Conservation (phyloP, 2,888 invertebrate species). For the Cecidostiba fungosa region DNA sequence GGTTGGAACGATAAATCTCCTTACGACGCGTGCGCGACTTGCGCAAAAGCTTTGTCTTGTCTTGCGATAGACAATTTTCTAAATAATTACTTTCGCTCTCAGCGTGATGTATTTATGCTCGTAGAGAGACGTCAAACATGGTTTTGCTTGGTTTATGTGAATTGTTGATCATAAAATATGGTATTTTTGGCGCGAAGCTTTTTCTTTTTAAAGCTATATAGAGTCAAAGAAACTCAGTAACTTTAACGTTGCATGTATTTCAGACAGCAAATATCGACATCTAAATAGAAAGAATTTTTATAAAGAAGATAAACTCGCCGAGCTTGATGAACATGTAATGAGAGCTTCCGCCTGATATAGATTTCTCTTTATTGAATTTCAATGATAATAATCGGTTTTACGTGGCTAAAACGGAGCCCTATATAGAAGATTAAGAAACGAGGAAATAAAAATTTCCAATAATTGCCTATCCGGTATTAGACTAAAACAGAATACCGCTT, state of each 20-base stretch:
- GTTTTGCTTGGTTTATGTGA: neutral
- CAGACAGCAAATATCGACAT: neutral
- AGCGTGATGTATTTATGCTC: neutral
- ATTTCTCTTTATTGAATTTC: constrained; percentile 20
- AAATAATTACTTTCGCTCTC: neutral
- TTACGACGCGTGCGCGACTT: neutral
- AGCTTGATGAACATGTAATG: neutral
- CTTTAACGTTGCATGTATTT: too few relatives aligned
- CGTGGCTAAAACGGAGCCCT: neutral
- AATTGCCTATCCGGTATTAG: neutral
- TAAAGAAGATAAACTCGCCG: neutral
- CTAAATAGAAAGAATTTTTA: neutral
- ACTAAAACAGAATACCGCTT: neutral
- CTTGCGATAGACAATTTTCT: neutral
- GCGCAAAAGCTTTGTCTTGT: neutral
- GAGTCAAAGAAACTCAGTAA: too few relatives aligned
- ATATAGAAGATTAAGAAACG: neutral
- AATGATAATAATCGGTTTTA: neutral
- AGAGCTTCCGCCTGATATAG: neutral
- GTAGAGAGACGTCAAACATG: neutral
- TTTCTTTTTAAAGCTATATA: too few relatives aligned
- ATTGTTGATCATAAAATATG: neutral
- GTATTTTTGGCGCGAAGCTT: neutral
- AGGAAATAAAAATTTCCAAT: constrained; percentile 23
- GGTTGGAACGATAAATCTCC: constrained; percentile 24